A percentile compares a stretch with the other conserved stretches of the same genome.
phyloP scores from a whole-genome alignment of 2,113 vertebrate genomes.

The Damaliscus lunatus region DNA sequence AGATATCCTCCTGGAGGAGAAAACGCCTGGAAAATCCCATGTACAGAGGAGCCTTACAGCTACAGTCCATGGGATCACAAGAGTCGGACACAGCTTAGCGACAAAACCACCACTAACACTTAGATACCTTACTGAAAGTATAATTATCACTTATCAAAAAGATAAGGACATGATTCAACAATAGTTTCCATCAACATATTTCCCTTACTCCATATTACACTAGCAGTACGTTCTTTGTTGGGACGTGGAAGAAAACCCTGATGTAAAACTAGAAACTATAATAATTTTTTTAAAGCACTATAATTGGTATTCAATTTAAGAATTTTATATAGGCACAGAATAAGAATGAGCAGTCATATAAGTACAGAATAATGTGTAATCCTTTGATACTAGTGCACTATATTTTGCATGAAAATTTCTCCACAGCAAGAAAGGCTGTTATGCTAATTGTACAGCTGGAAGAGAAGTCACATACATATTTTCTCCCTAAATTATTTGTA shows the following conservation, averaged over 20 bases:
- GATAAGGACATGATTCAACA: background rate
- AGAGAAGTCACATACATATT: background rate
- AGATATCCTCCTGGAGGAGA: background rate
- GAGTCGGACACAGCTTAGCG: accelerated
- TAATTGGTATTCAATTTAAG: background rate
- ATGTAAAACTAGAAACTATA: background rate
- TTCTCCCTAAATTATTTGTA: background rate
- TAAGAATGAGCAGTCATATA: background rate
- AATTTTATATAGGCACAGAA: background rate
- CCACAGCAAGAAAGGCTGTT: background rate
- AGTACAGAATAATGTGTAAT: background rate
- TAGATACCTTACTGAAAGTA: background rate
- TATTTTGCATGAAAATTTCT: background rate
- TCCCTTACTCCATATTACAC: background rate
- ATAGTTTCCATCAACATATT: background rate
- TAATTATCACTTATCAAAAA: background rate
- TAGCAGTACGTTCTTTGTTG: background rate
- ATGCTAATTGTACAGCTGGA: background rate
- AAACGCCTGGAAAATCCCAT: background rate
- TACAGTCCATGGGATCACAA: background rate
- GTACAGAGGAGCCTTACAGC: background rate
- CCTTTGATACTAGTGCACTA: background rate
- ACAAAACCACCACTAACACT: background rate
- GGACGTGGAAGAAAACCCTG: background rate
- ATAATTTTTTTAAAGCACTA: background rate